Percentiles rank a stretch among this genome's conserved stretches.
phyloP scores from a whole-genome alignment of 2,797 vertebrate species.

The Hypotaenidia okinawae region DNA sequence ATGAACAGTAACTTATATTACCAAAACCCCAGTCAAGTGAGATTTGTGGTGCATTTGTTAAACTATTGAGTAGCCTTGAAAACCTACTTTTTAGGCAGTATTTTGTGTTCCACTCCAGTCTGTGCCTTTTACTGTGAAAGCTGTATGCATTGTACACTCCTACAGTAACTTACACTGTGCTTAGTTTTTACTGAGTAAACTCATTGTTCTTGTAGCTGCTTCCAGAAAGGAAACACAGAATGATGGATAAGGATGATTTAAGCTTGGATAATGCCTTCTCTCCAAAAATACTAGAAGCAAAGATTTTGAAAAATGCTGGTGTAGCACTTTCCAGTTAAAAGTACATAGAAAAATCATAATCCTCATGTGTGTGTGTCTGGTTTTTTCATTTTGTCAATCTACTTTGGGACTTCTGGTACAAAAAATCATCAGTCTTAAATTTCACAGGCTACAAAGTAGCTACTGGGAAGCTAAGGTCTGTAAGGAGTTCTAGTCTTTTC shows the following conservation, averaged over 20 bases:
- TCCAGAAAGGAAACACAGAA: neutral
- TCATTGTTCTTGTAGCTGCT: neutral
- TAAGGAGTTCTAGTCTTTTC: neutral
- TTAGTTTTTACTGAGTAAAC: neutral
- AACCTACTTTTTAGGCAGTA: neutral
- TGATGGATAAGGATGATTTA: neutral
- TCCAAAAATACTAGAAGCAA: neutral
- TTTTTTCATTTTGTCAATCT: neutral
- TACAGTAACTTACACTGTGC: neutral
- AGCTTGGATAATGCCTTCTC: neutral
- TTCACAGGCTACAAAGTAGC: neutral
- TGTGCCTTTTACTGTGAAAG: neutral
- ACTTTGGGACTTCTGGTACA: neutral
- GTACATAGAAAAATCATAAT: neutral
- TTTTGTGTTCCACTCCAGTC: neutral
- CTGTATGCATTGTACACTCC: neutral
- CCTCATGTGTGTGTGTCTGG: no score
- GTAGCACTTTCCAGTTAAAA: neutral
- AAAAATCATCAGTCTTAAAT: neutral
- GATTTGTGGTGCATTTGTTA: neutral
- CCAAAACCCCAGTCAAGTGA: neutral
- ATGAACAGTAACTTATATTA: neutral
- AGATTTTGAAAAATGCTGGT: neutral
- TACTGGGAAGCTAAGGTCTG: neutral
- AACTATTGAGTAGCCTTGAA: neutral